These are phyloP conservation scores for Aplysina aerophoba DNA, from an alignment of 37 sponge, comb jelly and placozoan genomes.

Conservation along the genomic window DNA sequence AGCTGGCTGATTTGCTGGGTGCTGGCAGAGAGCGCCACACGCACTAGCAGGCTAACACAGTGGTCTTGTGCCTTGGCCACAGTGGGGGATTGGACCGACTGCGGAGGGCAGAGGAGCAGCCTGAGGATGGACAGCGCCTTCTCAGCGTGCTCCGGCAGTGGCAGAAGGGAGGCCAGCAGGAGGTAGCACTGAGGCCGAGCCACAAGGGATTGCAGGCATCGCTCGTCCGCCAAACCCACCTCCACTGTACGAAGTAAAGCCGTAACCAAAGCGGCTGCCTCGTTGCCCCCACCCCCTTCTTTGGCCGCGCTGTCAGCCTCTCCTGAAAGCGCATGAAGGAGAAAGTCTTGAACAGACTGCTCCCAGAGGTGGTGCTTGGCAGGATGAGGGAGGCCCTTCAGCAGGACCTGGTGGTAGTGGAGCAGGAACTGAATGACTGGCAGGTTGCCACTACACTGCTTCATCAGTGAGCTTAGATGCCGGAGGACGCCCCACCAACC, in stretches of 20 bases:
- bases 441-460: too few species aligned
- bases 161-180: conserved; percentile 17
- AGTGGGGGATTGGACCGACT: not conserved
- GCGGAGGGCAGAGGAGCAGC: not conserved
- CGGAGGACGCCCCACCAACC: not conserved
- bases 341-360: conserved; percentile 4
- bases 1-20: not conserved
- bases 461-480: not conserved
- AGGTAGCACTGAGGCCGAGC: too few species aligned
- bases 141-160: not conserved
- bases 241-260: not conserved
- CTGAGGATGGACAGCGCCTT: conserved; percentile 1
- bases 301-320: too few species aligned
- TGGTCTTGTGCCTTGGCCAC: not conserved
- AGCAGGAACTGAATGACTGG: not conserved
- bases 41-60: not conserved
- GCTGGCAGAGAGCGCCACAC: not conserved
- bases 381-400: not conserved
- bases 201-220: not conserved
- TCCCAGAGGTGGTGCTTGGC: not conserved
- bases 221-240: not conserved
- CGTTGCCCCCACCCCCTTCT: not conserved
- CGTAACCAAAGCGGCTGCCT: not conserved
- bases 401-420: not conserved
- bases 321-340: not conserved